A percentile compares a stretch with the other conserved stretches of the same genome.
Conservation (phyloP, 2,797 vertebrate species). For the Monodelphis domestica region DNA sequence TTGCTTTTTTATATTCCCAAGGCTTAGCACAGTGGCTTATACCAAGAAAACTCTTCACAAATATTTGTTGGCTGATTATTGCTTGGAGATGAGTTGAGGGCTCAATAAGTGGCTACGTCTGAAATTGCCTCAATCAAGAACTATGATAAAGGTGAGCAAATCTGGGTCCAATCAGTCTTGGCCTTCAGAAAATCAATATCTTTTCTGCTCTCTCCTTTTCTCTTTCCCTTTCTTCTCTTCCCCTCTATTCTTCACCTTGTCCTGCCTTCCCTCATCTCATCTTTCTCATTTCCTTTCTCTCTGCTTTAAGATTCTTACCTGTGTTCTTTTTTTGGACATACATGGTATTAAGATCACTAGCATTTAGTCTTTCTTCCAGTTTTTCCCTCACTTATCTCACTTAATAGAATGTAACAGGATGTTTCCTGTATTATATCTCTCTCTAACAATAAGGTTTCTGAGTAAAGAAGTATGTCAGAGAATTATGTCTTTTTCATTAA, state of each 20-base stretch:
- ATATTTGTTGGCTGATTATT: not conserved
- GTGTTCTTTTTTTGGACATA: not conserved
- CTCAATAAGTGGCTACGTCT: not conserved
- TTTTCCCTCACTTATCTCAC: not conserved
- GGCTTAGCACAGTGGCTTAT: too few species aligned
- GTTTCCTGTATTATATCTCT: not conserved
- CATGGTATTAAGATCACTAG: not conserved
- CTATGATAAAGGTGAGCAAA: not conserved
- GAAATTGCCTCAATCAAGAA: not conserved
- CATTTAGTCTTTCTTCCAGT: not conserved
- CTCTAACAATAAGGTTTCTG: conserved; percentile 3
- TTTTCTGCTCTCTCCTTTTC: too few species aligned
- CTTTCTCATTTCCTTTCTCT: not conserved
- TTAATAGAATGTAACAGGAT: not conserved
- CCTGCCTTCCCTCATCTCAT: too few species aligned
- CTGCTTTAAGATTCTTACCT: not conserved
- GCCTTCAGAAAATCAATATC: too few species aligned
- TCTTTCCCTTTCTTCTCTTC: too few species aligned
- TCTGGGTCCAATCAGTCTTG: not conserved
- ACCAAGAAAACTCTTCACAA: too few species aligned
- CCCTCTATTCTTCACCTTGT: too few species aligned
- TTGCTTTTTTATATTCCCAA: too few species aligned
- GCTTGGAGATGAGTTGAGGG: not conserved
- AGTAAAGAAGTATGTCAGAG: not conserved
- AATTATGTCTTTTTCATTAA: conserved; percentile 35